These are phyloP conservation scores for Dryomyza anilis DNA, from an alignment of 2,888 invertebrate genomes.

Conservation along the genomic window DNA sequence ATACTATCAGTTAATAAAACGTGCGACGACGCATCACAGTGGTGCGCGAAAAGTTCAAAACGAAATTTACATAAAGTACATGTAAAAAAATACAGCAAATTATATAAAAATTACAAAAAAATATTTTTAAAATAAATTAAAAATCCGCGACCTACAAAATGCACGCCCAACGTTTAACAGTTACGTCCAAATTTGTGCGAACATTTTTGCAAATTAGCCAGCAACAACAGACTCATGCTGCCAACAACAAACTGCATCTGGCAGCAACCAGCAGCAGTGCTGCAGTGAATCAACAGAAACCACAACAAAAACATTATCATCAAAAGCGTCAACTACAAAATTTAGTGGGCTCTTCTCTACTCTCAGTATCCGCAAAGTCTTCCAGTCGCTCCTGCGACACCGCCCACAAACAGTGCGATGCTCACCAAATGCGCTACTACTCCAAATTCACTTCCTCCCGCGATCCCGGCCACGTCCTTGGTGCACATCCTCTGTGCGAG, in stretches of 20 bases:
- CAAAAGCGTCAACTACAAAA: constrained; percentile 7
- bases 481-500: constrained; percentile 64
- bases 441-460: constrained; percentile 43
- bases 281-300: constrained; percentile 2
- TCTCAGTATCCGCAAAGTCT: neutral
- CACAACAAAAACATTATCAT: constrained; percentile 22
- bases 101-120: neutral
- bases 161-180: constrained; percentile 6
- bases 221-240: neutral
- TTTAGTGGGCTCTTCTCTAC: neutral
- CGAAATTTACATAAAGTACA: no score
- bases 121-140: neutral
- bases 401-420: neutral
- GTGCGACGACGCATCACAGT: no score
- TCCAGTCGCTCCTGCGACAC: no score
- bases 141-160: neutral
- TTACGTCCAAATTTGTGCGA: constrained; percentile 9
- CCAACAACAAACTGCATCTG: neutral
- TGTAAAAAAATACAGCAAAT: neutral
- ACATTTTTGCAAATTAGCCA: constrained; percentile 24
- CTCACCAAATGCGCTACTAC: constrained; percentile 24
- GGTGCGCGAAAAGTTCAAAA: no score
- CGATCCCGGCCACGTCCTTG: constrained; percentile 31
- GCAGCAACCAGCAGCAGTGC: neutral
- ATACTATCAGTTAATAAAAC: no score